Percentiles rank a stretch among this genome's conserved stretches.
Evolutionary conservation across 2,888 invertebrate genomes (phyloP).

Genomic region (Eulithis testata): DNA sequence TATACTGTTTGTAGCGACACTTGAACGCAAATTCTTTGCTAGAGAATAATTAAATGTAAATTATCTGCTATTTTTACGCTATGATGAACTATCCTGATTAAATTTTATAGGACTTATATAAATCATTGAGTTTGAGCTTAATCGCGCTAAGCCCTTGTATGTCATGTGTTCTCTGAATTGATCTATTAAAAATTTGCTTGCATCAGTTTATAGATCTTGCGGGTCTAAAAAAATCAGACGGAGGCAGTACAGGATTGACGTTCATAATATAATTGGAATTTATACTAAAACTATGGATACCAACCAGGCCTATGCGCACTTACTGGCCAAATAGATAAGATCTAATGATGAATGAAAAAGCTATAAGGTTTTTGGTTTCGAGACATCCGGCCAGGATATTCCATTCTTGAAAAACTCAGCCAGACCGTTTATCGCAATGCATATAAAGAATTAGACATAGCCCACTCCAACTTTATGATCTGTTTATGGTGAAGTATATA

Average conservation of each 20-base stretch:
- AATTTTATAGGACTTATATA: too few relatives aligned
- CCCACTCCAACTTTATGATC: slow-evolving; percentile 40
- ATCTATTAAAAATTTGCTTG: too few relatives aligned
- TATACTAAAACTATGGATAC: too few relatives aligned
- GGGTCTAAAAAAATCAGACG: too few relatives aligned
- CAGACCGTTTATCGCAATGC: slow-evolving; percentile 16
- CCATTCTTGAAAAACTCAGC: slow-evolving; percentile 17
- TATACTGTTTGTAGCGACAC: slow-evolving; percentile 7
- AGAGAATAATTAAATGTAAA: slow-evolving; percentile 8
- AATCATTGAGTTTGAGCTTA: too few relatives aligned
- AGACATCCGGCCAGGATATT: slow-evolving; percentile 24
- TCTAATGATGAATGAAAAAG: slow-evolving; percentile 16
- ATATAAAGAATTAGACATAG: slow-evolving; percentile 33
- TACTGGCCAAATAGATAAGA: neutral
- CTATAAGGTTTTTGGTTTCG: slow-evolving; percentile 13
- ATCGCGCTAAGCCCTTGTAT: too few relatives aligned
- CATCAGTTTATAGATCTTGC: too few relatives aligned
- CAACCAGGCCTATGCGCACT: neutral
- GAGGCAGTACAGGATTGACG: too few relatives aligned
- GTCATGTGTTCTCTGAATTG: too few relatives aligned
- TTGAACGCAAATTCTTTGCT: slow-evolving; percentile 15
- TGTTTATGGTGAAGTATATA: slow-evolving; percentile 49
- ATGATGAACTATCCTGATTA: too few relatives aligned
- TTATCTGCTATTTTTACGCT: slow-evolving; percentile 5
- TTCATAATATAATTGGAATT: too few relatives aligned